Conservation (phyloP, 2,113 vertebrate genomes). For the Gnathonemus echidnorhynchus region DNA sequence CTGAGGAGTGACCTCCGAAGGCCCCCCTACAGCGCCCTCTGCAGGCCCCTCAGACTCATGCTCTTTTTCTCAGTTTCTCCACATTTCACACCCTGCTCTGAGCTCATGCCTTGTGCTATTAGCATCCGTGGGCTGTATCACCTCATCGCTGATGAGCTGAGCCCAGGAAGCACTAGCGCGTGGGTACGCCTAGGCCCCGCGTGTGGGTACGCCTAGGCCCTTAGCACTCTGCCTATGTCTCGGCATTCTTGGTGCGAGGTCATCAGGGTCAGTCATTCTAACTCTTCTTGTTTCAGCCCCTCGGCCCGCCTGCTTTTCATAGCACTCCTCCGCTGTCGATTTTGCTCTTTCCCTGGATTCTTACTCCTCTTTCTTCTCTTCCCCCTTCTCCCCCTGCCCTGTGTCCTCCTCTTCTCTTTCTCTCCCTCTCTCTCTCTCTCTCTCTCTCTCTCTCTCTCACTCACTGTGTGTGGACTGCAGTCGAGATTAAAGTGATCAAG, state of each 20-base stretch:
- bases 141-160: not conserved
- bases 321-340: slow-evolving; percentile 7
- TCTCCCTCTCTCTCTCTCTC: slow-evolving; percentile 37
- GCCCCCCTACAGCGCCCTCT: not conserved
- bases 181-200: not conserved
- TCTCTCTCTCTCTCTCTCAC: not conserved
- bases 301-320: not conserved
- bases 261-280: not conserved
- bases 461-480: slow-evolving; percentile 60
- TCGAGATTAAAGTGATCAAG: slow-evolving; percentile 99
- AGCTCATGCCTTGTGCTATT: not conserved
- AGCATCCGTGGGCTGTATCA: not conserved
- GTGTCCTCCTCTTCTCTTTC: slow-evolving; percentile 35
- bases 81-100: not conserved
- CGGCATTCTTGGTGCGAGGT: not conserved
- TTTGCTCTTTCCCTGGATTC: slow-evolving; percentile 31
- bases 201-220: not conserved
- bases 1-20: not conserved
- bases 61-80: not conserved
- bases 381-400: slow-evolving; percentile 17
- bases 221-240: not conserved
- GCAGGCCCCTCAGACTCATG: not conserved
- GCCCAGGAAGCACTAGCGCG: not conserved
- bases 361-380: slow-evolving; percentile 23
- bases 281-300: not conserved